These are phyloP conservation scores for Onychomys arenicola DNA, from an alignment of 2,797 vertebrate genomes.

Conservation along the genomic window DNA sequence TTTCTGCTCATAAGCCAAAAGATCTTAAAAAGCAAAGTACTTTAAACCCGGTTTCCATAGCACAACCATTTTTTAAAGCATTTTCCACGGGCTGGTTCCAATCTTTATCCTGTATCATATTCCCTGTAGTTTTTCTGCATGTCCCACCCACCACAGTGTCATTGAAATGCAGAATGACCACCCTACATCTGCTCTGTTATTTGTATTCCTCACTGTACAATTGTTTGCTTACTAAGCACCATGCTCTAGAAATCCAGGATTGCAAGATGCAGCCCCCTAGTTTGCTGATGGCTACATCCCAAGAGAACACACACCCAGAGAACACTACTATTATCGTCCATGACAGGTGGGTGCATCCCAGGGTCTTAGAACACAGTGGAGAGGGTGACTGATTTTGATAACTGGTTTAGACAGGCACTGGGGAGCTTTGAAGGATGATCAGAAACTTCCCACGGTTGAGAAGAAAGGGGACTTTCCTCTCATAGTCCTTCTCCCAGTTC, in stretches of 20 bases:
- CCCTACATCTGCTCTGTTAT: neutral
- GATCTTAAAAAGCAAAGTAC: neutral
- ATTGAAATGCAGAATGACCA: neutral
- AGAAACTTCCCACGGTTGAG: neutral
- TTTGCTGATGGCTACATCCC: neutral
- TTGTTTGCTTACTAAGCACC: neutral
- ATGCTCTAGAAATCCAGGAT: neutral
- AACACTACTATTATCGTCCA: rapidly evolving
- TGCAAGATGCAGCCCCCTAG: neutral
- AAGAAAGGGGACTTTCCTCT: neutral
- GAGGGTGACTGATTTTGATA: neutral
- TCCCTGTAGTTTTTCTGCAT: neutral
- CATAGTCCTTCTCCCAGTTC: neutral
- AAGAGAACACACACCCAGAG: rapidly evolving
- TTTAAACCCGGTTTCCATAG: neutral
- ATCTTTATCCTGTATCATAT: neutral
- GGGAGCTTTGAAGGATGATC: neutral
- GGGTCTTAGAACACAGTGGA: neutral
- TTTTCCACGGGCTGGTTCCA: neutral
- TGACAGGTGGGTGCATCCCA: too few species aligned
- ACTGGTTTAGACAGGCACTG: neutral
- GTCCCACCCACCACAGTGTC: neutral
- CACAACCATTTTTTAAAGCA: neutral
- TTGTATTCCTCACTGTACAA: neutral
- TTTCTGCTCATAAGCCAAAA: slow-evolving; percentile 10